These are phyloP conservation scores for Papilio polyxenes DNA, from an alignment of 1,140 invertebrate genomes.

Conservation along the genomic window DNA sequence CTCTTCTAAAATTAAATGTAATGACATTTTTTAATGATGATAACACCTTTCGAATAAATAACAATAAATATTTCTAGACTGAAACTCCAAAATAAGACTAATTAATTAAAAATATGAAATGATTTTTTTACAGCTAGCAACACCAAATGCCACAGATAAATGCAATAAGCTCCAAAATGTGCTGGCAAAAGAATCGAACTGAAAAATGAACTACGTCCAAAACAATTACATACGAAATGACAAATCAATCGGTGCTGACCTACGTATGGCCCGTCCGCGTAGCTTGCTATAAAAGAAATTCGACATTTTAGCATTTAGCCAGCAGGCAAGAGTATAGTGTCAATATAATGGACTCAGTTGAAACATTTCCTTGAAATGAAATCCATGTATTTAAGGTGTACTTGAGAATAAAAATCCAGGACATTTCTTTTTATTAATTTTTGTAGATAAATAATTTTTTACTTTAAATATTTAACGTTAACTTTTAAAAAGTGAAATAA, in stretches of 20 bases:
- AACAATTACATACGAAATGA: conserved; percentile 55
- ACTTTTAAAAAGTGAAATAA: neutral
- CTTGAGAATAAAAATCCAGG: neutral
- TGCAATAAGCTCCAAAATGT: conserved; percentile 33
- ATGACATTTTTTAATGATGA: neutral
- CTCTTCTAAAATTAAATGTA: neutral
- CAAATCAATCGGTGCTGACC: conserved; percentile 82
- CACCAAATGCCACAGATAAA: conserved; percentile 29
- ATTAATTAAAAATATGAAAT: neutral
- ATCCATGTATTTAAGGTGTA: neutral
- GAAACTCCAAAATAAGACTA: neutral
- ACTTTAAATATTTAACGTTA: too few relatives aligned
- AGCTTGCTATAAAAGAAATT: conserved; percentile 87
- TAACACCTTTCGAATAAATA: neutral
- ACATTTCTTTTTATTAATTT: neutral
- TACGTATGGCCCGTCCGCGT: conserved; percentile 88
- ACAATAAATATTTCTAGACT: neutral
- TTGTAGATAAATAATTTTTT: too few relatives aligned
- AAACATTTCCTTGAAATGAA: neutral
- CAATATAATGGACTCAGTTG: neutral
- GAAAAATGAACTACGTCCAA: conserved; percentile 46
- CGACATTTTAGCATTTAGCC: conserved; percentile 60
- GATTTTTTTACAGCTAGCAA: conserved; percentile 12
- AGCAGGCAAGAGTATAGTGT: conserved; percentile 34
- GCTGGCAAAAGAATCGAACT: conserved; percentile 41